Evolutionary conservation across 2,888 invertebrate genomes (phyloP).

Genomic region (Chalcis sispes): DNA sequence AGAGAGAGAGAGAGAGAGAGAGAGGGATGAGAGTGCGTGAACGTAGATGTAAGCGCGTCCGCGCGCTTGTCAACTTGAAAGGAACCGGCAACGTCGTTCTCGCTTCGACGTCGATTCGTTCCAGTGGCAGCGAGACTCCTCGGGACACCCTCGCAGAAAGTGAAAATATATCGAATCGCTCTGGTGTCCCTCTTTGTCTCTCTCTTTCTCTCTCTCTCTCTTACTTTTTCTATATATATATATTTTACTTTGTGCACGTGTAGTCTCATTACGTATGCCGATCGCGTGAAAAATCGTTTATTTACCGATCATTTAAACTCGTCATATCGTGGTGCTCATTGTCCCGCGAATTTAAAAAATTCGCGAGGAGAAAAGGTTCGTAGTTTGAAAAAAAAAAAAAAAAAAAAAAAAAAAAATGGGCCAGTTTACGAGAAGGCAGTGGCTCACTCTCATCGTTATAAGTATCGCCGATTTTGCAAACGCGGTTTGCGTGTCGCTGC

Average conservation of each 20-base stretch:
- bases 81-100: slow-evolving; percentile 34
- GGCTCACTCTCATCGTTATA: slow-evolving; percentile 87
- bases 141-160: slow-evolving; percentile 33
- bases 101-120: slow-evolving; percentile 11
- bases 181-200: slow-evolving; percentile 40
- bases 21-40: slow-evolving; percentile 4
- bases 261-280: slow-evolving; percentile 12
- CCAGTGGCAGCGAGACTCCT: background rate
- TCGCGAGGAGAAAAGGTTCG: background rate
- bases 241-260: slow-evolving; percentile 1
- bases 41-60: too few relatives aligned
- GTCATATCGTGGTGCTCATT: too few relatives aligned
- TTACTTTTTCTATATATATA: too few relatives aligned
- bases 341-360: too few relatives aligned
- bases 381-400: too few relatives aligned
- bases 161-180: slow-evolving; percentile 47
- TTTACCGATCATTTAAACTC: too few relatives aligned
- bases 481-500: slow-evolving; percentile 89
- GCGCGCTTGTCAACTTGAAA: slow-evolving; percentile 30
- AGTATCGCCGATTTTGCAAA: slow-evolving; percentile 90
- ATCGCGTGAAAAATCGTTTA: background rate
- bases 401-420: slow-evolving; percentile 71
- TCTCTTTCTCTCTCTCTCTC: slow-evolving; percentile 1
- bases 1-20: too few relatives aligned
- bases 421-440: slow-evolving; percentile 85